Evolutionary conservation across 1,140 invertebrate genomes (phyloP), one percentile per base, ranked within the genome.

Genomic region (Mesaphorura yosii): DNA sequence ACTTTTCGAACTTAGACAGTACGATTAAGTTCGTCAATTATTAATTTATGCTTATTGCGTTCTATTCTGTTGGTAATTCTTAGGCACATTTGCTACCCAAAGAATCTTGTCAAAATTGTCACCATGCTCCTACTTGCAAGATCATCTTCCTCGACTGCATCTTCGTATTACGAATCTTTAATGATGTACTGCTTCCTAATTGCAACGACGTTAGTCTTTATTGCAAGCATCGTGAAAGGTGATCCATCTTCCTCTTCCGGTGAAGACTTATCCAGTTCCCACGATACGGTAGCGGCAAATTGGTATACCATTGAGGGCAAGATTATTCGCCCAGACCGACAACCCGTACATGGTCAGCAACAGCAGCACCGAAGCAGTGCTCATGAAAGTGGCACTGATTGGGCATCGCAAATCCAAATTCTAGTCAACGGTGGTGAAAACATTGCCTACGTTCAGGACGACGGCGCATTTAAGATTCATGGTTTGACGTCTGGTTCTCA

Each of bases 401-500:
- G 88, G 87, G 79, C 86, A 67, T 69, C 79, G 3, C 76, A 79
- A 57, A 87, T 87, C 4, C 75, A 81, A 56, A 73, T 95, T 10
- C 79, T 88, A 63, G 82, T 88, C 1, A 92, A 93, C 66, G 85
- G 87, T 23, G 89, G 88, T 12, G 81, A 89, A 69, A 83, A 82
- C 67, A 76, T 88, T 62, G 88, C 85, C 42, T 92, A 89, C 69
- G 69, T 94, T 14, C 79, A 73, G 63, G 82, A 87, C 63, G 94
- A 98, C 75, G 93, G 93, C n/a, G 80, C 81, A 10, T 98, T 98
- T 70, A 71, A 79, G 12, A 79, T 98, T 40, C 82, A 84, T 62
- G 89, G 91, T 64, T 74, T 98, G 0, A 86, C 88, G 2, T 83
- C 88, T 22, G 95, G 94, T 6, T 96, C 93, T 1, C 97, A 97